Evolutionary conservation across 2,113 vertebrate genomes (phyloP).

Genomic region (Lepisosteus osseus): DNA sequence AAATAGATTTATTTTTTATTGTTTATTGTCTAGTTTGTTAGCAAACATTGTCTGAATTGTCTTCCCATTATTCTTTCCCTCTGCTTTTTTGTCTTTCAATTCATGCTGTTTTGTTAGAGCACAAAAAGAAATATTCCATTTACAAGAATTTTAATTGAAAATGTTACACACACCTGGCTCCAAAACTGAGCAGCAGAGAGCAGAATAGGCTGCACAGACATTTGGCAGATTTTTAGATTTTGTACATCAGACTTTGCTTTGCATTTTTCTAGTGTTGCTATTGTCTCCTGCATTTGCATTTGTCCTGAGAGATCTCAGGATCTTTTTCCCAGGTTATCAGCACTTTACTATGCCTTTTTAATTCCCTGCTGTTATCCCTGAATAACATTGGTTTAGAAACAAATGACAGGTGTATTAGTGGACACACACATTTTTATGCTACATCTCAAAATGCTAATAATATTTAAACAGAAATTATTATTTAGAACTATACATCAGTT

Average conservation of each 20-base stretch:
- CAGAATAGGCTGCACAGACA: slow-evolving; percentile 50
- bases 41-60: background rate
- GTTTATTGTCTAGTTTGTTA: slow-evolving; percentile 6
- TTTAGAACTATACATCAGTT: no score
- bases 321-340: no score
- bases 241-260: slow-evolving; percentile 39
- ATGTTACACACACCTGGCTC: slow-evolving; percentile 31
- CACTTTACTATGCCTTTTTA: no score
- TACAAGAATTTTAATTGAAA: slow-evolving; percentile 48
- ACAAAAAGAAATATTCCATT: slow-evolving; percentile 29
- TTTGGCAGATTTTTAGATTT: slow-evolving; percentile 66
- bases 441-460: no score
- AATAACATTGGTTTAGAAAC: no score
- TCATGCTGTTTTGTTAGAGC: slow-evolving; percentile 1
- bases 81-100: background rate
- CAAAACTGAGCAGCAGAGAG: slow-evolving; percentile 56
- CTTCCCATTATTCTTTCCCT: background rate
- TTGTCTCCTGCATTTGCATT: background rate
- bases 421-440: no score
- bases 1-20: background rate
- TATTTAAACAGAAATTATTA: no score
- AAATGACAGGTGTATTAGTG: no score
- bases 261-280: slow-evolving; percentile 24
- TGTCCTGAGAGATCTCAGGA: no score
- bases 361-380: no score